Percentiles rank a stretch among this genome's conserved stretches.
Evolutionary conservation across 2,888 invertebrate genomes (phyloP).

Genomic region (Escarpia spicata): DNA sequence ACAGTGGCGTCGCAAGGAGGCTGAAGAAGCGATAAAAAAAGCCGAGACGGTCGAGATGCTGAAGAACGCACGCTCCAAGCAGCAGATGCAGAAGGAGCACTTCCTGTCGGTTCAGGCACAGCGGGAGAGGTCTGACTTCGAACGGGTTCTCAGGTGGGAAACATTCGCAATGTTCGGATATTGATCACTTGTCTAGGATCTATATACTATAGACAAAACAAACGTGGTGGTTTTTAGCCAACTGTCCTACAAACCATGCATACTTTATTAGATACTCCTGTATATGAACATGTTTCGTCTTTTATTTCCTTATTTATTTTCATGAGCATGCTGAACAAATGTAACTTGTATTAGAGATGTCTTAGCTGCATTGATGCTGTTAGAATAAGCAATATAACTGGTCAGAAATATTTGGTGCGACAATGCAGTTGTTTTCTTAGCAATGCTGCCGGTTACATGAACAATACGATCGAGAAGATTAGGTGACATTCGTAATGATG

Average conservation of each 20-base stretch:
- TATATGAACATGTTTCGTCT: not conserved
- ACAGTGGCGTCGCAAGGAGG: slow-evolving; percentile 65
- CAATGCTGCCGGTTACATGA: too few species aligned
- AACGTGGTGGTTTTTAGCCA: not conserved
- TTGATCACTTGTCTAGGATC: not conserved
- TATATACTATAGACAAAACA: not conserved
- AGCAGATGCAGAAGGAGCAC: slow-evolving; percentile 65
- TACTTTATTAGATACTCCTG: too few species aligned
- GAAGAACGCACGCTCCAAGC: slow-evolving; percentile 59
- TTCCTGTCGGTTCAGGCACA: slow-evolving; percentile 65
- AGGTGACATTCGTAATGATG: too few species aligned
- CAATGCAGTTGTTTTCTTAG: too few species aligned
- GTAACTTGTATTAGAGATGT: too few species aligned
- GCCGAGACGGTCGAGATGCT: slow-evolving; percentile 60
- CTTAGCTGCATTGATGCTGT: not conserved
- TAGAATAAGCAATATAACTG: not conserved
- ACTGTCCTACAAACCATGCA: too few species aligned
- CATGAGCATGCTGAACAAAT: not conserved
- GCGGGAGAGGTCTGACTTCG: slow-evolving; percentile 64
- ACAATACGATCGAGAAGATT: too few species aligned
- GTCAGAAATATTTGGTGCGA: too few species aligned
- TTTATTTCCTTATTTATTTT: not conserved
- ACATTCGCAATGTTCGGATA: not conserved
- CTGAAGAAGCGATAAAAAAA: slow-evolving; percentile 59
- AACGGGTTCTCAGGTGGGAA: slow-evolving; percentile 60